phyloP scores from a whole-genome alignment of 2,113 vertebrate genomes.

The Madoqua kirkii region DNA sequence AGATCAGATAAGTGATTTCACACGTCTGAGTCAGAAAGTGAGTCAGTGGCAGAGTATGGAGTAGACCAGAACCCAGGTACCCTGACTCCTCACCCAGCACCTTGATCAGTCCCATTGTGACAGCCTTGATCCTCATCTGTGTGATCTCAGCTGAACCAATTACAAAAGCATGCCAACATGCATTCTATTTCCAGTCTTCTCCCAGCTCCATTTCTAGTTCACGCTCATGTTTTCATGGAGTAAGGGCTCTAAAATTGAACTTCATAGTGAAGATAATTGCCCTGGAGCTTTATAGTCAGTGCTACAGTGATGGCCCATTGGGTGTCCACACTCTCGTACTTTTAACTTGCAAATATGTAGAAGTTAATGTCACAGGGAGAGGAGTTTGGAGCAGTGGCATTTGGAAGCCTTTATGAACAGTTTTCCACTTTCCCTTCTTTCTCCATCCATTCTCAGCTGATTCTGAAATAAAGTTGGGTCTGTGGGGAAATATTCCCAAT shows the following conservation, averaged over 20 bases:
- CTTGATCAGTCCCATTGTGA: neutral
- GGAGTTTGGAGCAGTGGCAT: neutral
- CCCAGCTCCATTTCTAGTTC: neutral
- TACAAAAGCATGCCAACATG: neutral
- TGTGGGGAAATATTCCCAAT: neutral
- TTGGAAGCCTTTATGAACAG: neutral
- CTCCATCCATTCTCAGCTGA: neutral
- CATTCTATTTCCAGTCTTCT: neutral
- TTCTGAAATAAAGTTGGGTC: neutral
- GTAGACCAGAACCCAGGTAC: neutral
- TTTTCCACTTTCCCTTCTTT: neutral
- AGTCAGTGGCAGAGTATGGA: neutral
- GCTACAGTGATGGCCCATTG: neutral
- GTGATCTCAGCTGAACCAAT: neutral
- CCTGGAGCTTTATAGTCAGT: neutral
- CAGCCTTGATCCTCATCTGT: too few species aligned
- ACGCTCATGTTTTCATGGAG: neutral
- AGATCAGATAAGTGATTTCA: neutral
- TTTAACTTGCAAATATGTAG: neutral
- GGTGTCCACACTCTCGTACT: neutral
- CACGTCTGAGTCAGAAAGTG: neutral
- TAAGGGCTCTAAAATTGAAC: neutral
- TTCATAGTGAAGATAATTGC: neutral
- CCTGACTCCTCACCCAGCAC: neutral
- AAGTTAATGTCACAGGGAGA: neutral